Conservation (phyloP, 2,888 invertebrate species). For the Corythucha ciliata region DNA sequence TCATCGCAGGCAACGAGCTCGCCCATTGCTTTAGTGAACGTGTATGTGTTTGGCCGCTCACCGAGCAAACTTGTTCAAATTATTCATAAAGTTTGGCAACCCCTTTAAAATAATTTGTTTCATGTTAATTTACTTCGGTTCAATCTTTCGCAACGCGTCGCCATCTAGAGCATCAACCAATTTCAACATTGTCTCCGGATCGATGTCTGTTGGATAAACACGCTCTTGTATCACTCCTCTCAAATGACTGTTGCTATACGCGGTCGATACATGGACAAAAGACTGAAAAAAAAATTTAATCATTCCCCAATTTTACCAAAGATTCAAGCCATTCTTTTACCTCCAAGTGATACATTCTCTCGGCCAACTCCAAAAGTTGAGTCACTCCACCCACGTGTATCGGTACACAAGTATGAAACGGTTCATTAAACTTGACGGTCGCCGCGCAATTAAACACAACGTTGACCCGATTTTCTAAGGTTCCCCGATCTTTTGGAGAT, state of each 20-base stretch:
- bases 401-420: neutral
- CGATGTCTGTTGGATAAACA: neutral
- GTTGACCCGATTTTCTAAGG: too few relatives aligned
- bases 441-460: neutral
- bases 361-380: neutral
- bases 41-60: neutral
- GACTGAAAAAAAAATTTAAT: conserved; percentile 1
- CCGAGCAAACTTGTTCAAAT: neutral
- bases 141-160: neutral
- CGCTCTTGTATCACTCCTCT: conserved; percentile 1
- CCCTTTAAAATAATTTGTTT: too few relatives aligned
- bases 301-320: too few relatives aligned
- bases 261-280: conserved; percentile 1
- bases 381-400: neutral
- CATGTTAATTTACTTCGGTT: conserved; percentile 8
- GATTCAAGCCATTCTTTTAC: too few relatives aligned
- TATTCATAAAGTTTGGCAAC: too few relatives aligned
- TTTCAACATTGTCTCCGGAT: neutral
- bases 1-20: too few relatives aligned
- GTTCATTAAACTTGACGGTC: neutral
- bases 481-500: too few relatives aligned
- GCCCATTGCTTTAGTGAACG: neutral
- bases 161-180: neutral
- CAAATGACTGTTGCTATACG: neutral
- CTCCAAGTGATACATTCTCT: neutral